Conservation (phyloP, 1,140 invertebrate genomes). For the Caenorhabditis briggsae region DNA sequence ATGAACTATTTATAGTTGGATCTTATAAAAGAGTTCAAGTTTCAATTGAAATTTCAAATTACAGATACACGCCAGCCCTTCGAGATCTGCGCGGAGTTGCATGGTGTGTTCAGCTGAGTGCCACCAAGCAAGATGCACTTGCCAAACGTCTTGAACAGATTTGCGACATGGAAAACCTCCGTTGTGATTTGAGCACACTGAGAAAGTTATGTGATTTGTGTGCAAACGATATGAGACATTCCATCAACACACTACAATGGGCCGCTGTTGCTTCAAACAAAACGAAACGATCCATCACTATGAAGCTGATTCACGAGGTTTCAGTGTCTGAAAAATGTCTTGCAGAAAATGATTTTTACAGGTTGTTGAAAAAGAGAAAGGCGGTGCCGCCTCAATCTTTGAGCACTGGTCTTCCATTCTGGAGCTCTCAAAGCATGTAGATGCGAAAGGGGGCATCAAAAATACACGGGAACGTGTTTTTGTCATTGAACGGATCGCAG, state of each 20-base stretch:
- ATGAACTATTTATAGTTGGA: neutral
- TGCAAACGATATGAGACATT: slow-evolving; percentile 52
- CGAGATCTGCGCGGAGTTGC: slow-evolving; percentile 32
- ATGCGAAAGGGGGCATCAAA: slow-evolving; percentile 37
- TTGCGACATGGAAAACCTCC: slow-evolving; percentile 3
- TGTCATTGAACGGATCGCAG: slow-evolving; percentile 5
- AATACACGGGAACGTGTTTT: neutral
- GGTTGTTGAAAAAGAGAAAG: slow-evolving; percentile 53
- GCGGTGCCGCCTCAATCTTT: slow-evolving; percentile 34
- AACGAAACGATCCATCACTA: neutral
- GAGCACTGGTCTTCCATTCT: slow-evolving; percentile 55
- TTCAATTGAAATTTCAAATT: neutral
- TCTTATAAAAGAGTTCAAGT: no score
- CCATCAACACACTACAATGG: slow-evolving; percentile 55
- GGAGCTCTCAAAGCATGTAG: slow-evolving; percentile 37
- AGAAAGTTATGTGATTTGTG: slow-evolving; percentile 42
- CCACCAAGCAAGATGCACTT: slow-evolving; percentile 2
- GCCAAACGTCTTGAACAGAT: slow-evolving; percentile 18
- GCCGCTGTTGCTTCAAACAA: slow-evolving; percentile 16
- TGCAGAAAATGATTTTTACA: neutral
- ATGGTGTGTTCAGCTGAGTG: neutral
- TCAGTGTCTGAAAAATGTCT: neutral
- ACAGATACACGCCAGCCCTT: slow-evolving; percentile 29
- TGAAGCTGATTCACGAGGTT: slow-evolving; percentile 57
- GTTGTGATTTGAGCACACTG: slow-evolving; percentile 24